Conservation (phyloP, 2,113 vertebrate species). For the Pogona vitticeps region DNA sequence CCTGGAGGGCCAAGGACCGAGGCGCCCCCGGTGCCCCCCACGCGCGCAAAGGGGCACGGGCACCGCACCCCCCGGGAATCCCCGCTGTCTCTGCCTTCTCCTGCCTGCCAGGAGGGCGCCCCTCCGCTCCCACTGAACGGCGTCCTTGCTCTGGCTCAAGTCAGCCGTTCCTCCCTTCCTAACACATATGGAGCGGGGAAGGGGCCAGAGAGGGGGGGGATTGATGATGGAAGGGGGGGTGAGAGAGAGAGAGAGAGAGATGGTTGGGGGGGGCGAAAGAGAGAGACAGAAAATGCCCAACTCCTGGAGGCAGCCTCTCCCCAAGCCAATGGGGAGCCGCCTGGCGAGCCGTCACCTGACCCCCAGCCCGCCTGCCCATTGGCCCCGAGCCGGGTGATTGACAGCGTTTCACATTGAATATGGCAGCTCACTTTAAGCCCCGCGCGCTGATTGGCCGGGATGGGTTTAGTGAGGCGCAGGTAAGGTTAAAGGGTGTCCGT, state of each 20-base stretch:
- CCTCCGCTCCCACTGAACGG: conserved; percentile 88
- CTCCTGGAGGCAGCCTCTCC: conserved; percentile 85
- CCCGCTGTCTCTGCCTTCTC: conserved; percentile 24
- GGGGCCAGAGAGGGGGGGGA: neutral
- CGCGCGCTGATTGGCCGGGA: conserved; percentile 84
- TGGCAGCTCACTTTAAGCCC: conserved; percentile 82
- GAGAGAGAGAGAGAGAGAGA: neutral
- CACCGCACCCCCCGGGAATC: conserved; percentile 1
- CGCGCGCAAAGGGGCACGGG: neutral
- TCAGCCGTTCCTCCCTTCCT: conserved; percentile 94
- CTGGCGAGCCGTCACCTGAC: conserved; percentile 83
- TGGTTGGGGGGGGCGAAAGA: neutral
- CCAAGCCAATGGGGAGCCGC: conserved; percentile 82
- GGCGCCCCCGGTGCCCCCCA: neutral
- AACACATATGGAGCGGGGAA: conserved; percentile 76
- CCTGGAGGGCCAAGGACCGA: neutral
- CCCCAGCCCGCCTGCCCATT: conserved; percentile 74
- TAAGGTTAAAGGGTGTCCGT: conserved; percentile 66
- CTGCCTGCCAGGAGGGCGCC: conserved; percentile 42
- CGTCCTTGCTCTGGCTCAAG: conserved; percentile 96
- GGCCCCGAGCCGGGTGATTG: conserved; percentile 82
- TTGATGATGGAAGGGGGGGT: neutral
- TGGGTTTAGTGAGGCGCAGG: conserved; percentile 79
- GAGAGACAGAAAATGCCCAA: conserved; percentile 71
- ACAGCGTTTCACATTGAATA: conserved; percentile 82